phyloP scores from a whole-genome alignment of 2,113 vertebrate genomes.

The Oncorhynchus masou region DNA sequence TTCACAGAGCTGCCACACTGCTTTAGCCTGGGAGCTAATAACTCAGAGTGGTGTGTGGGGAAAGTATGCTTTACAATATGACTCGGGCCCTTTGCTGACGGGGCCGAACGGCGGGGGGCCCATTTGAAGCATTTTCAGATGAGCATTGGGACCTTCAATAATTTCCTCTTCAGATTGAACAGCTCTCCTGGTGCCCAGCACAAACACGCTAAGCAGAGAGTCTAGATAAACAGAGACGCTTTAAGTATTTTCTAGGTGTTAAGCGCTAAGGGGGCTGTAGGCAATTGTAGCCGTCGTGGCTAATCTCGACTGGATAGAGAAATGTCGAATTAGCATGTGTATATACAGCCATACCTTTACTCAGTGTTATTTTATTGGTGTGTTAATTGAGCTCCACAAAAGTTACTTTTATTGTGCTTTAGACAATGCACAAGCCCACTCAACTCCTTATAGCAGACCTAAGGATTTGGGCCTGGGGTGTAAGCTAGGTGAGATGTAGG shows the following conservation, averaged over 20 bases:
- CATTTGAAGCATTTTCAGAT: conserved; percentile 52
- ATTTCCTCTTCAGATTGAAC: conserved; percentile 43
- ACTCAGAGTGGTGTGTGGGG: conserved; percentile 51
- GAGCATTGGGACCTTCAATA: conserved; percentile 40
- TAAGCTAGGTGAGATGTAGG: conserved; percentile 46
- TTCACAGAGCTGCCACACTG: conserved; percentile 40
- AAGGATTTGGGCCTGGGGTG: conserved; percentile 36
- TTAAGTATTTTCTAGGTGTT: conserved; percentile 12
- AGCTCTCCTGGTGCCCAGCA: conserved; percentile 30
- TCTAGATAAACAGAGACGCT: conserved; percentile 38
- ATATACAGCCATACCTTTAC: not conserved
- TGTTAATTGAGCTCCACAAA: not conserved
- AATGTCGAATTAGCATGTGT: not conserved
- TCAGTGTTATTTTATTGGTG: not conserved
- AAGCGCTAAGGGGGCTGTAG: not conserved
- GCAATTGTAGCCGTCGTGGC: not conserved
- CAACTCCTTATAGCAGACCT: not conserved
- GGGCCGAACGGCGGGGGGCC: conserved; percentile 28
- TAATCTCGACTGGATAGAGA: not conserved
- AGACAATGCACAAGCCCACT: not conserved
- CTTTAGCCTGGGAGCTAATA: conserved; percentile 47
- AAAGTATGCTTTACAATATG: conserved; percentile 49
- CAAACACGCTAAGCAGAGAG: conserved; percentile 37
- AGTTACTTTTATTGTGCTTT: conserved; percentile 1
- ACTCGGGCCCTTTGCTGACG: conserved; percentile 18